Conservation (phyloP, 2,888 invertebrate genomes). For the Sphaerophoria taeniata region DNA sequence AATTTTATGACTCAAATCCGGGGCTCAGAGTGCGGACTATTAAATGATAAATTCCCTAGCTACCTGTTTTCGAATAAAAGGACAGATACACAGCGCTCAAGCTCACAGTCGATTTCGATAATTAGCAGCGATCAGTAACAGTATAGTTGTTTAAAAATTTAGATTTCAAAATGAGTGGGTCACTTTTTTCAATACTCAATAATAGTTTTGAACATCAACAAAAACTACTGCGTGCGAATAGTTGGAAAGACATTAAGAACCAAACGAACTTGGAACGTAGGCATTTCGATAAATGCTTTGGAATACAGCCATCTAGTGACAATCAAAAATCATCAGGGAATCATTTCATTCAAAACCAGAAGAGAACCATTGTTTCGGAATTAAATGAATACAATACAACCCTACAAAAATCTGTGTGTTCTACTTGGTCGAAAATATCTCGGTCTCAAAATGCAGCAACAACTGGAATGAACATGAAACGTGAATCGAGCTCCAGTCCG, state of each 20-base stretch:
- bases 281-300: conserved; percentile 12
- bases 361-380: not conserved
- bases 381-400: not conserved
- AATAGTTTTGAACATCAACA: not conserved
- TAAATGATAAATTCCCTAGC: not conserved
- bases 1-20: conserved; percentile 21
- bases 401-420: not conserved
- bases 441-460: not conserved
- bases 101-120: not conserved
- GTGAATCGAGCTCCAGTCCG: conserved; percentile 38
- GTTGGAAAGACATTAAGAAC: conserved; percentile 52
- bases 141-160: conserved; percentile 1
- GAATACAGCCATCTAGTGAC: not conserved
- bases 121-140: not conserved
- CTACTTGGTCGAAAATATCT: not conserved
- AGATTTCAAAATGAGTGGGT: conserved; percentile 53
- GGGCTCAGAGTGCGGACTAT: not conserved
- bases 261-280: conserved; percentile 47
- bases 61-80: conserved; percentile 14
- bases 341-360: not conserved
- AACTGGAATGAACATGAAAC: not conserved
- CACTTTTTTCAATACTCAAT: conserved; percentile 32
- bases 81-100: not conserved
- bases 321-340: not conserved
- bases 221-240: conserved; percentile 1